Evolutionary conservation across 2,888 invertebrate species (phyloP), one percentile per base, ranked within the genome.

Genomic region (Campaea margaritaria): DNA sequence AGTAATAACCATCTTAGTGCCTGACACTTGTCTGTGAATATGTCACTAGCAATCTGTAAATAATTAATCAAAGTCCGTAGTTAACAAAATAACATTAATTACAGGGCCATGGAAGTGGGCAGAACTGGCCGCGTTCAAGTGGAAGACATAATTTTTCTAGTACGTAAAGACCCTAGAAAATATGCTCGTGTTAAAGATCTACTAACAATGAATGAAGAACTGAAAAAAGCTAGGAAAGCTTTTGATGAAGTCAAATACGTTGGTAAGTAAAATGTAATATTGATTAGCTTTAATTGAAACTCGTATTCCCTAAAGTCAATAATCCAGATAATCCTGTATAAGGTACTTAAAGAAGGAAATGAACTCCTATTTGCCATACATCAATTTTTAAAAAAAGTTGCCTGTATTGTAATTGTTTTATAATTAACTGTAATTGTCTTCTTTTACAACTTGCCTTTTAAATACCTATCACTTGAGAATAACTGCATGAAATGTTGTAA

Each of bases 161-260:
- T 99, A 0, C 94, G 99, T 41, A 99, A 99, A 91, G 99, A 99
- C 91, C 94, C 96, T 36, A 94, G 99, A 68, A 99, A 99, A 87
- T 99, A 98, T 93, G 98, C 99, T 1, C 94, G 99, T 74, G 99
- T 99, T 0, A 99, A 99, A 93, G 99, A 99, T 88, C 93, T 99
- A 36, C 91, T 99, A 0, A 97, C 97, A 43, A 99, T 99, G 99
- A 99, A 99, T 88, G 99, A 99, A 89, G 99, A 99, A 89, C 92
- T 99, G 48, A 99, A 99, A 91, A 97, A 98, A 89, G 99, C 99
- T 12, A 94, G 99, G 73, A 99, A 99, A 93, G 99, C 99, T 64
- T 99, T 99, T 91, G 99, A 99, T 93, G 99, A 99, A 94, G 97
- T 97, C 67, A 98, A 98, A 95, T 98, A 97, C 94, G 97, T 97